phyloP scores from a whole-genome alignment of 1,140 invertebrate genomes.

The Chlorops oryzae region DNA sequence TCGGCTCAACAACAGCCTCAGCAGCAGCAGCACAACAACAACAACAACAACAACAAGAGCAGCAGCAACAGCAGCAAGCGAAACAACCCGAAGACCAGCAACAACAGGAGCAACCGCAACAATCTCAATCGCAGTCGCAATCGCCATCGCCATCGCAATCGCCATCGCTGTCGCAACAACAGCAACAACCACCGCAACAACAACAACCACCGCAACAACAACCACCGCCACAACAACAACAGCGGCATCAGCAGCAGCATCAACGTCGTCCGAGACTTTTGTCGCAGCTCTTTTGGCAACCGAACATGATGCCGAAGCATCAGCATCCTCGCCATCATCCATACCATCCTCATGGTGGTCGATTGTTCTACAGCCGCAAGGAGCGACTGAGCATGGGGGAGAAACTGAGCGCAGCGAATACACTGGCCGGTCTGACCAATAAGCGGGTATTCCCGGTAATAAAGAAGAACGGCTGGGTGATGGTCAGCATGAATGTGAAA shows the following conservation, averaged over 20 bases:
- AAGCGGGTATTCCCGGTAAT: slow-evolving; percentile 39
- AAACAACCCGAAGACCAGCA: background rate
- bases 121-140: too few species aligned
- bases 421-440: slow-evolving; percentile 20
- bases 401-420: background rate
- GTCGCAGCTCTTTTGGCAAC: slow-evolving; percentile 30
- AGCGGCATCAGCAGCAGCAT: slow-evolving; percentile 22
- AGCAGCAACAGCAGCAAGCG: slow-evolving; percentile 19
- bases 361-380: slow-evolving; percentile 36
- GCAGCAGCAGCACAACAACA: slow-evolving; percentile 16
- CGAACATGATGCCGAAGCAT: slow-evolving; percentile 27
- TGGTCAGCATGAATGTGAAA: slow-evolving; percentile 63
- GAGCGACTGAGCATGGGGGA: background rate
- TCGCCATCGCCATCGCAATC: too few species aligned
- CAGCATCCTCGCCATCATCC: slow-evolving; percentile 38
- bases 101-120: background rate
- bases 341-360: slow-evolving; percentile 32
- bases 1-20: slow-evolving; percentile 20
- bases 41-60: slow-evolving; percentile 17
- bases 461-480: slow-evolving; percentile 48
- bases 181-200: slow-evolving; percentile 16
- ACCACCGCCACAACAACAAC: slow-evolving; percentile 11
- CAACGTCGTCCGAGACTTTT: slow-evolving; percentile 19
- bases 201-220: slow-evolving; percentile 19
- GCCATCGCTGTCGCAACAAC: slow-evolving; percentile 23